Evolutionary conservation across 2,888 invertebrate genomes (phyloP).

Genomic region (Desoria tigrina): DNA sequence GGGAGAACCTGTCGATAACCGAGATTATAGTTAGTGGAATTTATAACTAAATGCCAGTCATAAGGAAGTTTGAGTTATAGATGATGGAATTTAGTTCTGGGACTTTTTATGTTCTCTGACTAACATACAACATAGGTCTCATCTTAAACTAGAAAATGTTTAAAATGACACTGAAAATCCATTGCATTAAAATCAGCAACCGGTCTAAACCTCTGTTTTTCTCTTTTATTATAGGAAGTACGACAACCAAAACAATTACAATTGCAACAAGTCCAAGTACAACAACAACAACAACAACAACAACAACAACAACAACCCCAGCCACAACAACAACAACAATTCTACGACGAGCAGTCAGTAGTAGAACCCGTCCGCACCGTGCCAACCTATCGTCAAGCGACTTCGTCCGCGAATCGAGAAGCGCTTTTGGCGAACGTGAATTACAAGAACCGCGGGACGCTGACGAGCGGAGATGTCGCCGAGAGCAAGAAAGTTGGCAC

Average conservation of each 20-base stretch:
- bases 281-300: slow-evolving; percentile 6
- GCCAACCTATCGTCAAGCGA: slow-evolving; percentile 50
- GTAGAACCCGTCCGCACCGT: slow-evolving; percentile 49
- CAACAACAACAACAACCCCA: slow-evolving; percentile 1
- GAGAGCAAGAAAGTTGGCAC: slow-evolving; percentile 66
- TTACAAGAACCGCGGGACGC: slow-evolving; percentile 37
- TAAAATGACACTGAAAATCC: too few relatives aligned
- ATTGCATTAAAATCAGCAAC: not conserved
- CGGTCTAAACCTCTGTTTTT: not conserved
- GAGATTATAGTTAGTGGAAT: too few relatives aligned
- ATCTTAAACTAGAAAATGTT: too few relatives aligned
- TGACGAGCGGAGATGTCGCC: slow-evolving; percentile 30
- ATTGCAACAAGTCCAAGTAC: too few relatives aligned
- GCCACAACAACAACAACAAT: not conserved
- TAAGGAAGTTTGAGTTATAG: too few relatives aligned
- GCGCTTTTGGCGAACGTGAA: slow-evolving; percentile 50
- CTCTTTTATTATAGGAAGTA: not conserved
- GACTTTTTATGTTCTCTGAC: too few relatives aligned
- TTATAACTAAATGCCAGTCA: too few relatives aligned
- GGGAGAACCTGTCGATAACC: too few relatives aligned
- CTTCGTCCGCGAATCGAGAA: slow-evolving; percentile 40
- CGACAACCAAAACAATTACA: too few relatives aligned
- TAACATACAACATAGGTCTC: too few relatives aligned
- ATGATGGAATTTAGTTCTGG: too few relatives aligned
- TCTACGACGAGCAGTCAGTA: slow-evolving; percentile 36